Conservation (phyloP, 1,140 invertebrate species). For the Leptinotarsa defecta region DNA sequence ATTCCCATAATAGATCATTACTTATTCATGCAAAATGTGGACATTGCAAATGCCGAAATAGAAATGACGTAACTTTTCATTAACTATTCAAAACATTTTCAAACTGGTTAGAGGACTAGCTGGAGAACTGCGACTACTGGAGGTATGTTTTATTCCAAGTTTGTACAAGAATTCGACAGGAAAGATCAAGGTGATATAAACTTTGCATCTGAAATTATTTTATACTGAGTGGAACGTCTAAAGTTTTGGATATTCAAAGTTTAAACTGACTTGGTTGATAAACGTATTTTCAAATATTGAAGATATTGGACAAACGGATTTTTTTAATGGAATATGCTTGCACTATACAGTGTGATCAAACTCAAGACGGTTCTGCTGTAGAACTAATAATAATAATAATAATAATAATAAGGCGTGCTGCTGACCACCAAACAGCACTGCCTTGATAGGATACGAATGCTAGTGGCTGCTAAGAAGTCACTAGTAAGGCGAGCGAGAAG, state of each 20-base stretch:
- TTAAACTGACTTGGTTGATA: not conserved
- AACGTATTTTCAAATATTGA: not conserved
- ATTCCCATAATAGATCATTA: slow-evolving; percentile 35
- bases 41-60: slow-evolving; percentile 37
- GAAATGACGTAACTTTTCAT: slow-evolving; percentile 35
- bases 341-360: too few species aligned
- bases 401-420: too few species aligned
- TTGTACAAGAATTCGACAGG: not conserved
- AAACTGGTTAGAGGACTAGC: slow-evolving; percentile 29
- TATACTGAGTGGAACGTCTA: not conserved
- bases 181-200: not conserved
- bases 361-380: too few species aligned
- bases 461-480: too few species aligned
- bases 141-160: not conserved
- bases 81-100: slow-evolving; percentile 36
- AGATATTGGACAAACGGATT: not conserved
- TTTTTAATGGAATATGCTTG: too few species aligned
- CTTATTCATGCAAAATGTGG: slow-evolving; percentile 35
- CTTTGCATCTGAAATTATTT: not conserved
- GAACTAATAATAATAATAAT: too few species aligned
- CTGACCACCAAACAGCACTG: too few species aligned
- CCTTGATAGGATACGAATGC: too few species aligned
- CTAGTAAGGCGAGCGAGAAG: too few species aligned
- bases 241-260: not conserved
- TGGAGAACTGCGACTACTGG: not conserved